These are phyloP conservation scores for Pampusana beccarii DNA, from an alignment of 2,113 vertebrate genomes.

Conservation along the genomic window DNA sequence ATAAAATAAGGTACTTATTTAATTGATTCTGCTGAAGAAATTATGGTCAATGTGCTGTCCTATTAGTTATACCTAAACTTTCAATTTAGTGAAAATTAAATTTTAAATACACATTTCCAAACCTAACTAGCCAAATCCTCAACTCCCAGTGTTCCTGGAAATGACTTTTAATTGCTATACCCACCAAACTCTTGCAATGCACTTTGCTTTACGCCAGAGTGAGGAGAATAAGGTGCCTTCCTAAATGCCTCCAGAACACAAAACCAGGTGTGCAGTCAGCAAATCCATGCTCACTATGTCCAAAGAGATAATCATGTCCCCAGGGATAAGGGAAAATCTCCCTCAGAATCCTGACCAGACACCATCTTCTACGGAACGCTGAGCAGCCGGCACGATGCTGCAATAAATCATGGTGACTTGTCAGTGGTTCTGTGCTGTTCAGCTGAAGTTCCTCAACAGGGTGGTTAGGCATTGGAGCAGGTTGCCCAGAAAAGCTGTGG, in stretches of 20 bases:
- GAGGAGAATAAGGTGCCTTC: background rate
- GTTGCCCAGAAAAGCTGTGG: no score
- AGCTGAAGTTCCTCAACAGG: background rate
- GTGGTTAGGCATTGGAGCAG: no score
- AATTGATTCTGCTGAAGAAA: background rate
- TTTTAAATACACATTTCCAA: background rate
- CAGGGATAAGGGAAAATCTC: background rate
- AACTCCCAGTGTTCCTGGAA: background rate
- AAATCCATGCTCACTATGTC: background rate
- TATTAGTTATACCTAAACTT: background rate
- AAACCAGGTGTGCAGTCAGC: background rate
- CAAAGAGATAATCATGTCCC: background rate
- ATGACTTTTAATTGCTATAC: background rate
- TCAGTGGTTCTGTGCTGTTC: background rate
- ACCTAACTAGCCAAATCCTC: background rate
- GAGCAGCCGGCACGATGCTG: background rate
- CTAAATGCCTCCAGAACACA: background rate
- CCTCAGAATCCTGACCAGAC: background rate
- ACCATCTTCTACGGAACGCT: background rate
- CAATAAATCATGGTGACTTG: background rate
- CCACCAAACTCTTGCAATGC: background rate
- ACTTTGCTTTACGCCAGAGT: background rate
- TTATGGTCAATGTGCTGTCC: background rate
- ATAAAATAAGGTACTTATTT: background rate
- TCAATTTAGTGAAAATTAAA: background rate